These are phyloP conservation scores for Meta bourneti DNA, from an alignment of 2,888 invertebrate genomes.

Conservation along the genomic window DNA sequence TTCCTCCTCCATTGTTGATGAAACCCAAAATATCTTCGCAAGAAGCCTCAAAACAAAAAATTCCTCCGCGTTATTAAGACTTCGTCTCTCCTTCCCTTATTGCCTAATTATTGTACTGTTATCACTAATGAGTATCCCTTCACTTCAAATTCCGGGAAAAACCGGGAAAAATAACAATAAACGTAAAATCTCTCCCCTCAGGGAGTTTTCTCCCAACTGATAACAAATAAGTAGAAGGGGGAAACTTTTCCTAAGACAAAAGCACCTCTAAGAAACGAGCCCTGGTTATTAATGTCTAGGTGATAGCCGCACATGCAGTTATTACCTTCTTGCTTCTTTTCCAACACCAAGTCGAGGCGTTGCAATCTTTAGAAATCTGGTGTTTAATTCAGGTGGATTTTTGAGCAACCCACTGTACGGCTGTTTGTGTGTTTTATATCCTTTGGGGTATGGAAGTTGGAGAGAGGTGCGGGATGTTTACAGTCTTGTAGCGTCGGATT, in stretches of 20 bases:
- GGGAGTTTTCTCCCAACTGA: conserved; percentile 6
- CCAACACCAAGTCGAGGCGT: not conserved
- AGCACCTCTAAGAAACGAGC: not conserved
- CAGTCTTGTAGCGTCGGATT: no score
- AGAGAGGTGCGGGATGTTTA: no score
- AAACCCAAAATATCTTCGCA: not conserved
- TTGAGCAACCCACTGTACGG: not conserved
- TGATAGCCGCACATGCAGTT: not conserved
- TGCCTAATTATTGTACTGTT: conserved; percentile 52
- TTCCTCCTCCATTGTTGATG: conserved; percentile 13
- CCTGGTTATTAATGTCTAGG: not conserved
- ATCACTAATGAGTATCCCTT: conserved; percentile 57
- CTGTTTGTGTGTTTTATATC: no score
- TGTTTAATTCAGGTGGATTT: not conserved
- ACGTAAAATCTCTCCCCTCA: conserved; percentile 27
- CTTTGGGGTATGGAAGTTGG: no score
- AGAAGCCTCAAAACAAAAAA: not conserved
- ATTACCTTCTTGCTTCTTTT: not conserved
- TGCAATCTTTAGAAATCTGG: not conserved
- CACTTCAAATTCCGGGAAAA: conserved; percentile 42
- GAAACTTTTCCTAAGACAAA: not conserved
- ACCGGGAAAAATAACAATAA: conserved; percentile 42
- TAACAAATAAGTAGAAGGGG: conserved; percentile 34
- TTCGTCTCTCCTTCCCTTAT: conserved; percentile 42
- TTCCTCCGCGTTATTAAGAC: not conserved